These are phyloP conservation scores for Nannospalax galili DNA, from an alignment of 2,113 vertebrate genomes.

Conservation along the genomic window DNA sequence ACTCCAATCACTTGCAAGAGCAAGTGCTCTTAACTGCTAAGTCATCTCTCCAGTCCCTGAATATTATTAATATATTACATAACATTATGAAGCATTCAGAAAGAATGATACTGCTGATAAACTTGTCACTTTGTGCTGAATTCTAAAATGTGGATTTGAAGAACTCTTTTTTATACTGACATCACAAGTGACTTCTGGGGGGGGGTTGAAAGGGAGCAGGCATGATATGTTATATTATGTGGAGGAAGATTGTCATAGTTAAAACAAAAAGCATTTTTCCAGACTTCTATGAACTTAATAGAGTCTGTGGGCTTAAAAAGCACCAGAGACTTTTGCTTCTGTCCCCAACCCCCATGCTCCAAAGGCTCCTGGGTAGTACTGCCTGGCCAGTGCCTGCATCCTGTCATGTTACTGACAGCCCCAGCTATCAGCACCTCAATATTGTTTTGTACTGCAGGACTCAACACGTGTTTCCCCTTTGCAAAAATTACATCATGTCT, in stretches of 20 bases:
- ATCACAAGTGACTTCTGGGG: not conserved
- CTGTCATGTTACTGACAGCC: constrained; percentile 74
- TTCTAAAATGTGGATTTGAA: constrained; percentile 14
- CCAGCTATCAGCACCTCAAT: constrained; percentile 81
- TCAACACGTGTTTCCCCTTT: constrained; percentile 86
- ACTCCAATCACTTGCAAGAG: not conserved
- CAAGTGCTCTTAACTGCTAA: not conserved
- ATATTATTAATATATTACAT: not conserved
- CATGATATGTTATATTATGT: not conserved
- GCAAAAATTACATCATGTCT: constrained; percentile 83
- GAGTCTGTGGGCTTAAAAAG: constrained; percentile 11
- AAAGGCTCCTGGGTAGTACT: not conserved
- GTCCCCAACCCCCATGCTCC: not conserved
- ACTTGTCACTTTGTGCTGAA: not conserved
- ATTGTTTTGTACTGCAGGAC: constrained; percentile 78
- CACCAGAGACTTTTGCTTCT: not conserved
- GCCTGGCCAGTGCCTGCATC: constrained; percentile 43
- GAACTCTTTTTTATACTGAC: not conserved
- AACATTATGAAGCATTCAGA: not conserved
- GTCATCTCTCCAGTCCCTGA: too few relatives aligned
- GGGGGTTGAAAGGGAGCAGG: not conserved
- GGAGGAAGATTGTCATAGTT: not conserved
- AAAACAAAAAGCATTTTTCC: constrained; percentile 49
- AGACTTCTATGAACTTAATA: constrained; percentile 21
- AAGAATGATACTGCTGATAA: not conserved